Evolutionary conservation across 35 echinoderm and acorn worm species (phyloP).

Genomic region (Lytechinus pictus): DNA sequence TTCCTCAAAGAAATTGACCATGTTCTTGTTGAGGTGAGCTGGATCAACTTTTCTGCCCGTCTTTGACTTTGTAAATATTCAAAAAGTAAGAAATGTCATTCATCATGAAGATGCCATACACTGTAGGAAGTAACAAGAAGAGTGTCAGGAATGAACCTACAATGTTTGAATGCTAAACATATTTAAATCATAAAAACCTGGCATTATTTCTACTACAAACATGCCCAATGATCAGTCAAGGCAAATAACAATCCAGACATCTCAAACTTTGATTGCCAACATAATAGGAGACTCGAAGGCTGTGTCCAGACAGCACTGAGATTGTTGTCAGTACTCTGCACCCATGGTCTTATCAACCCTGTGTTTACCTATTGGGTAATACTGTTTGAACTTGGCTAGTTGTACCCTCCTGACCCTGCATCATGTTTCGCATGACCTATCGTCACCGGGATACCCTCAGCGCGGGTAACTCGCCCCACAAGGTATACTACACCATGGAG

Average conservation of each 20-base stretch:
- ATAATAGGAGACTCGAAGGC: background rate
- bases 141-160: background rate
- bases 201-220: background rate
- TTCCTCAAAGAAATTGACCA: background rate
- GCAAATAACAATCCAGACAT: background rate
- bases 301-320: background rate
- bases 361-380: background rate
- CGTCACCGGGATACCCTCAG: constrained; percentile 21
- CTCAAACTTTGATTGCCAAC: background rate
- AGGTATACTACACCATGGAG: constrained; percentile 36
- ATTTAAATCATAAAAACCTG: background rate
- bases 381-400: background rate
- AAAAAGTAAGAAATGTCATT: too few species aligned
- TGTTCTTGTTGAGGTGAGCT: too few species aligned
- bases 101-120: too few species aligned
- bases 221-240: background rate
- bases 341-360: background rate
- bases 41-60: too few species aligned
- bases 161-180: background rate
- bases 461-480: background rate
- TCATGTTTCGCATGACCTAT: constrained; percentile 18
- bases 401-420: background rate
- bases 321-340: background rate
- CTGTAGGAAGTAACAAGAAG: background rate
- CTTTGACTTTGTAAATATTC: too few species aligned